Base-by-base conservation (phyloP, 1,140 invertebrate species). In the Pissodes strobi region DNA sequence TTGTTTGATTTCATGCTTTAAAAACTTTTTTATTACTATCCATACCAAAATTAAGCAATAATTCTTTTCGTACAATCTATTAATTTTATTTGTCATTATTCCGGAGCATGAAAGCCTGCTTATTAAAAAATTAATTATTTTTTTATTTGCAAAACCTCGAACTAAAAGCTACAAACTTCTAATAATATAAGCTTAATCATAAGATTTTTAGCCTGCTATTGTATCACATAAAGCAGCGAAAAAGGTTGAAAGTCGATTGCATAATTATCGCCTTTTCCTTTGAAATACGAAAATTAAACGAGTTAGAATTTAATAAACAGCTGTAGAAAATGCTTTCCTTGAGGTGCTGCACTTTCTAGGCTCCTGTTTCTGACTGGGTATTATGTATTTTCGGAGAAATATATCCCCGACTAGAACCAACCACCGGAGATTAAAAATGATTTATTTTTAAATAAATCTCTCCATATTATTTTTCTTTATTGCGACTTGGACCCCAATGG, bases 371-470 rank as follows among this genome's bases (percentile, higher is more conserved):
- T 58, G 39, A 58, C 55, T 58, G 55, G 39, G 12, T 27, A 45
- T 57, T 58, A 45, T 45, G 22, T 27, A 58, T 58, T 58, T 58
- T 23, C 41, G n/a, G 23, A 46, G 45, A 45, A 45, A 58, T 58
- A 58, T 58, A 45, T 57, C 55, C 2, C 23, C 55, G 21, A 30
- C 41, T 5, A 58, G 12, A 46, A 46, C 55, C 55, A 43, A 45
- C 39, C 2, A 39, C 8, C 41, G 55, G 15, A 45, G 55, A 57
- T 57, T 57, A 58, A 58, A 58, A 58, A 22, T 58, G 55, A 58
- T 58, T 58, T 45, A 57, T 58, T 58, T 58, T 58, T 43, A 58
- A 58, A 58, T 58, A 58, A 57, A 58, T 43, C 55, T 8, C 22
- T n/a, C n/a, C 18, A 58, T 39, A 25, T 58, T 58, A 57, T 57